Conservation (phyloP, 2,888 invertebrate genomes). For the Hecatera dysodea region DNA sequence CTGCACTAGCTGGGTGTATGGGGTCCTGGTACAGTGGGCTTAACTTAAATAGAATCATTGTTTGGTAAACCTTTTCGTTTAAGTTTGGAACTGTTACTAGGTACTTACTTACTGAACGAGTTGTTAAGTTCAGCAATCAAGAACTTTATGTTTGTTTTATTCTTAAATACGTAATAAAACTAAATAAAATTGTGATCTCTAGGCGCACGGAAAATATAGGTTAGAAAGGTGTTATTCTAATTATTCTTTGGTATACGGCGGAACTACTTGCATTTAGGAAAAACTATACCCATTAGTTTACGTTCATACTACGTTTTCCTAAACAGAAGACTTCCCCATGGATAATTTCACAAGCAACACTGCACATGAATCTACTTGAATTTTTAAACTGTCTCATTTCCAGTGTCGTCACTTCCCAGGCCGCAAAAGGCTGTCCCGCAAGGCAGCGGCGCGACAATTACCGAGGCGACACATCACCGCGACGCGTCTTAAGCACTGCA, state of each 20-base stretch:
- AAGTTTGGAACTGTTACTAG: constrained; percentile 10
- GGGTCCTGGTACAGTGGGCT: constrained; percentile 52
- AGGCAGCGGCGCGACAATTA: constrained; percentile 60
- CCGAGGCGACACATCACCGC: constrained; percentile 71
- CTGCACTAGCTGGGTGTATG: constrained; percentile 54
- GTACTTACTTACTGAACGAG: constrained; percentile 6
- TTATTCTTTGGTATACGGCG: too few relatives aligned
- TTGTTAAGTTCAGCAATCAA: constrained; percentile 26
- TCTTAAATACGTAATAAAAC: not conserved
- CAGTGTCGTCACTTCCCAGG: constrained; percentile 38
- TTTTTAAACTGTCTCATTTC: constrained; percentile 49
- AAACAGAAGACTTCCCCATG: not conserved
- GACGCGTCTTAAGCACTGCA: constrained; percentile 72
- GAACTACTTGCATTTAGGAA: not conserved
- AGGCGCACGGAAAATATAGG: not conserved
- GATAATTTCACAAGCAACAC: constrained; percentile 4
- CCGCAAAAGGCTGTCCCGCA: constrained; percentile 49
- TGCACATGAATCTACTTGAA: constrained; percentile 5
- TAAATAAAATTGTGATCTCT: not conserved
- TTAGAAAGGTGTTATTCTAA: too few relatives aligned
- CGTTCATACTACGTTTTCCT: not conserved
- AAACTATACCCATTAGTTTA: not conserved
- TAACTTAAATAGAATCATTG: constrained; percentile 47
- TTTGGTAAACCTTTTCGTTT: constrained; percentile 45
- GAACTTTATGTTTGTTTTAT: constrained; percentile 3